Conservation (phyloP, 2,113 vertebrate genomes). For the Danionella cerebrum region DNA sequence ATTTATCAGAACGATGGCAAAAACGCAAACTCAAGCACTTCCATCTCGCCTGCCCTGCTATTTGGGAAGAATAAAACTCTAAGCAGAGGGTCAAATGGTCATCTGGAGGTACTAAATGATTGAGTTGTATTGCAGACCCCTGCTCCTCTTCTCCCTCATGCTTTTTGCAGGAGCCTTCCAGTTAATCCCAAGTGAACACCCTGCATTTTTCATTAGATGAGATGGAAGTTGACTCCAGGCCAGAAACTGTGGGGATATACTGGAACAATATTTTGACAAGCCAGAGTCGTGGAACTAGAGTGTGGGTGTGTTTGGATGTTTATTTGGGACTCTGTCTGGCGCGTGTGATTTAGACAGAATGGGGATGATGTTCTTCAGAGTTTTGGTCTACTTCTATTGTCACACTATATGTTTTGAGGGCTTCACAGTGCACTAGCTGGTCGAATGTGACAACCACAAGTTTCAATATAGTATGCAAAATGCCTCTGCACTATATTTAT, state of each 20-base stretch:
- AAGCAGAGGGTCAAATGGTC: slow-evolving; percentile 42
- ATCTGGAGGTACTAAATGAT: slow-evolving; percentile 40
- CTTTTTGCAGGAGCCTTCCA: slow-evolving; percentile 27
- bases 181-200: slow-evolving; percentile 27
- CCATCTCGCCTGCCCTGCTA: slow-evolving; percentile 25
- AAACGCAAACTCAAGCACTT: slow-evolving; percentile 40
- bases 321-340: not conserved
- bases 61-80: slow-evolving; percentile 30
- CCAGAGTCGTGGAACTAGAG: slow-evolving; percentile 33
- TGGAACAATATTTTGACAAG: slow-evolving; percentile 57
- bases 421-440: not conserved
- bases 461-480: slow-evolving; percentile 47
- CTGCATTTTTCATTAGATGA: slow-evolving; percentile 53
- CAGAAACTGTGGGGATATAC: slow-evolving; percentile 47
- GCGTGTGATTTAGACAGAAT: not conserved
- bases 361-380: not conserved
- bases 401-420: slow-evolving; percentile 3
- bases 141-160: not conserved
- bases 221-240: slow-evolving; percentile 48
- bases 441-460: slow-evolving; percentile 34
- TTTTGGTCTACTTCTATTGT: slow-evolving; percentile 12
- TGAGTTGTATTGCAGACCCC: slow-evolving; percentile 29
- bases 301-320: not conserved
- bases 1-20: slow-evolving; percentile 41
- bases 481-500: slow-evolving; percentile 46